Conservation (phyloP, 2,113 vertebrate genomes). For the Microcebus lehilahytsara region DNA sequence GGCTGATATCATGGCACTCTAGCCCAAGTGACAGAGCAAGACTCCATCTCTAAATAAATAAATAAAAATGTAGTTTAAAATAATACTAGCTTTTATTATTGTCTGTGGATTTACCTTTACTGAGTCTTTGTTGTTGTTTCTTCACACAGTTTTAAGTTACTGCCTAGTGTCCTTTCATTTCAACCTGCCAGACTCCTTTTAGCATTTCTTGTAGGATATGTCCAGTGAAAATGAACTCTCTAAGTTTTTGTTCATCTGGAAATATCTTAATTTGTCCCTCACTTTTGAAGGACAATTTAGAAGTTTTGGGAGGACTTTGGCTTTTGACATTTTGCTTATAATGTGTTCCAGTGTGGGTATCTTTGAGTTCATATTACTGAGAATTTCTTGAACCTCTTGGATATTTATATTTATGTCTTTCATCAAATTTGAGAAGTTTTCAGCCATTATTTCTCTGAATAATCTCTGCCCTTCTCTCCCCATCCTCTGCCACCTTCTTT, state of each 20-base stretch:
- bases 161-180: background rate
- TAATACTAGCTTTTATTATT: background rate
- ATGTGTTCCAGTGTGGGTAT: background rate
- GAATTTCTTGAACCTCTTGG: background rate
- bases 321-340: background rate
- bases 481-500: background rate
- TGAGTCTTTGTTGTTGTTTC: background rate
- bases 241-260: background rate
- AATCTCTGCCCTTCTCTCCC: background rate
- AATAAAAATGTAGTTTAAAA: too few relatives aligned
- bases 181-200: background rate
- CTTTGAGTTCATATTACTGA: background rate
- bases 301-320: background rate
- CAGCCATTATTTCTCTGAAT: background rate
- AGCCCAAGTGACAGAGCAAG: too few relatives aligned
- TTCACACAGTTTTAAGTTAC: background rate
- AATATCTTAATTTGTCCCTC: background rate
- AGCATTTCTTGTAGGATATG: background rate
- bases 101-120: background rate
- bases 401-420: background rate
- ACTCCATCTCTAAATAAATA: too few relatives aligned
- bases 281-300: background rate
- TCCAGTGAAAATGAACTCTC: background rate
- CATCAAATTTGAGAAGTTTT: background rate
- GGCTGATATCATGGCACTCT: too few relatives aligned